Evolutionary conservation across 2,888 invertebrate species (phyloP), one percentile per base, ranked within the genome.

Genomic region (Standfussiana lucernea): DNA sequence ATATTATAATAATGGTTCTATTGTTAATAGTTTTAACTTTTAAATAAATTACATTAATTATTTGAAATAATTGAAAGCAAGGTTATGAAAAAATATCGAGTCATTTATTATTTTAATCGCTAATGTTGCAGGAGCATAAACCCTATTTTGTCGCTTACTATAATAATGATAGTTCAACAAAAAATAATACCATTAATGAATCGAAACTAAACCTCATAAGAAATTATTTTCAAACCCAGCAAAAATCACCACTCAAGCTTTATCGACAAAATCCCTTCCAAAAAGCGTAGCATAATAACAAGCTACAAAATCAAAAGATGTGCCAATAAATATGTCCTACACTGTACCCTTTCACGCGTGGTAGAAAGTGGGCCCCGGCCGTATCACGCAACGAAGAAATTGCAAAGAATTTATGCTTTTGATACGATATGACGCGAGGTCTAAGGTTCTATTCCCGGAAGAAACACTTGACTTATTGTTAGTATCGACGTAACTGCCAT

Each of bases 331-430:
- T 76, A 84, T 93, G 90, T 87, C 80, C 89, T 71, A 76, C 89
- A 93, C 85, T 94, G 92, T 92, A 87, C 91, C 94, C 95, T 95
- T 95, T 93, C 95, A 96, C 96, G 96, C 96, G 96, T 96, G 95
- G 93, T 96, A 95, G 96, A 96, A 96, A 96, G 96, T 96, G 93
- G 95, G 95, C 93, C 94, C 94, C 93, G 91, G 91, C 89, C 87
- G 90, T 91, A 94, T 93, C 96, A 96, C 96, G 96, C 96, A 95
- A 96, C 93, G 90, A 95, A 96, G 95, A 95, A 96, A 96, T 96
- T 92, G 95, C 93, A 96, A 96, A 96, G 96, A 96, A 96, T 96
- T 96, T 96, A 96, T 95, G 95, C 93, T 94, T 94, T 93, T 93
- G 93, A 95, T 93, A 93, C 93, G 93, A 93, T 94, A 93, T 94